Percentiles rank a stretch among this genome's conserved stretches.
Conservation (phyloP, 2,797 vertebrate species). For the Rhyacichthys aspro region DNA sequence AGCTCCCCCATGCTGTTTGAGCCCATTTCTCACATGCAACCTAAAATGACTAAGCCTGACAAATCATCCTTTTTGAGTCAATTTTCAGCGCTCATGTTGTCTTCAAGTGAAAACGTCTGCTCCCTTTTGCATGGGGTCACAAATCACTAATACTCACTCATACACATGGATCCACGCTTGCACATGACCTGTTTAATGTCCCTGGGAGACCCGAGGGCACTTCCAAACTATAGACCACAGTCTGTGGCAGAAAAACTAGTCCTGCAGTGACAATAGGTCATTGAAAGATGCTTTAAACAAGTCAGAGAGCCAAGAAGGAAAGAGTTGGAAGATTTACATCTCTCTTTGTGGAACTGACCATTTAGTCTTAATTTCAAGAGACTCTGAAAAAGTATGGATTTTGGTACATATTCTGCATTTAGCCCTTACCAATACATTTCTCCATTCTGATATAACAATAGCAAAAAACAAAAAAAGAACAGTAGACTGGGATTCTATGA, state of each 20-base stretch:
- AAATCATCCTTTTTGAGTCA: constrained; percentile 37
- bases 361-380: background rate
- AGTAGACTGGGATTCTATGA: too few relatives aligned
- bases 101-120: constrained; percentile 20
- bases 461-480: too few relatives aligned
- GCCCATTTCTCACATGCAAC: constrained; percentile 36
- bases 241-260: constrained; percentile 14
- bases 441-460: too few relatives aligned
- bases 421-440: too few relatives aligned
- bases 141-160: constrained; percentile 20
- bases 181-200: constrained; percentile 71
- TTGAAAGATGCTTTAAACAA: constrained; percentile 23
- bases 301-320: background rate
- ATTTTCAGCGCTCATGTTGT: constrained; percentile 14
- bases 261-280: constrained; percentile 28
- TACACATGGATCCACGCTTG: constrained; percentile 34
- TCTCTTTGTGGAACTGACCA: background rate
- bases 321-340: too few relatives aligned
- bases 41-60: constrained; percentile 34
- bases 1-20: constrained; percentile 14
- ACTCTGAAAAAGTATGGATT: too few relatives aligned
- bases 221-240: constrained; percentile 4
- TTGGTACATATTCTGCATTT: too few relatives aligned
- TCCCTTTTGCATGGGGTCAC: constrained; percentile 48
- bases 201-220: constrained; percentile 39